phyloP scores from a whole-genome alignment of 1,140 invertebrate genomes.

The Macrosteles quadrilineatus region DNA sequence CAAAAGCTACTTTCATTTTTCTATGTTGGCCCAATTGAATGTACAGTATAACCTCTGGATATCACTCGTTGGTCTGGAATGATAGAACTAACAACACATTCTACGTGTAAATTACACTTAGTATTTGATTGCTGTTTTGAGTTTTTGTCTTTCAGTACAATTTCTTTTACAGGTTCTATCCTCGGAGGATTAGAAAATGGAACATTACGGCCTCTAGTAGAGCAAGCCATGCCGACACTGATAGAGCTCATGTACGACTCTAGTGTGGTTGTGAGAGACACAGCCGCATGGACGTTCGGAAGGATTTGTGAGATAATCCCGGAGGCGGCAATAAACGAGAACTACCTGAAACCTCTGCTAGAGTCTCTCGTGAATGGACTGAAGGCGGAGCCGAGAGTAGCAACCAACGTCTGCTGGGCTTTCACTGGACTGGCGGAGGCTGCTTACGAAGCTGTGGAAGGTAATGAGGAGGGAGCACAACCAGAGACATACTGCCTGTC shows the following conservation, averaged over 20 bases:
- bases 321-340: constrained; percentile 91
- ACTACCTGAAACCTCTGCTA: constrained; percentile 79
- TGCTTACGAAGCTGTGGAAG: constrained; percentile 78
- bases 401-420: constrained; percentile 99
- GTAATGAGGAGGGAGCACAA: constrained; percentile 69
- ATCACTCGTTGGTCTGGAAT: no score
- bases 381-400: constrained; percentile 91
- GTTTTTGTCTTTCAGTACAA: not conserved
- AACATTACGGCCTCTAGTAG: constrained; percentile 90
- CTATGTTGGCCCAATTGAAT: no score
- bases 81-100: no score
- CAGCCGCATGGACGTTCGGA: constrained; percentile 97
- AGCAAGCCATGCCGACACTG: constrained; percentile 94
- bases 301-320: constrained; percentile 97
- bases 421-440: constrained; percentile 97
- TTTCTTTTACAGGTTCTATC: constrained; percentile 69
- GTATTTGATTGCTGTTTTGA: no score
- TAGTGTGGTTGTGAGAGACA: constrained; percentile 93
- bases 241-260: constrained; percentile 92
- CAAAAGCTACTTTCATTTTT: no score
- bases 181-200: constrained; percentile 88
- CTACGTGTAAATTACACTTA: no score
- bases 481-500: constrained; percentile 95
- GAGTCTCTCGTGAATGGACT: constrained; percentile 88
- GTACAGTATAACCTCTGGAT: no score